Evolutionary conservation across 2,113 vertebrate genomes (phyloP).

Genomic region (Uria aalge): DNA sequence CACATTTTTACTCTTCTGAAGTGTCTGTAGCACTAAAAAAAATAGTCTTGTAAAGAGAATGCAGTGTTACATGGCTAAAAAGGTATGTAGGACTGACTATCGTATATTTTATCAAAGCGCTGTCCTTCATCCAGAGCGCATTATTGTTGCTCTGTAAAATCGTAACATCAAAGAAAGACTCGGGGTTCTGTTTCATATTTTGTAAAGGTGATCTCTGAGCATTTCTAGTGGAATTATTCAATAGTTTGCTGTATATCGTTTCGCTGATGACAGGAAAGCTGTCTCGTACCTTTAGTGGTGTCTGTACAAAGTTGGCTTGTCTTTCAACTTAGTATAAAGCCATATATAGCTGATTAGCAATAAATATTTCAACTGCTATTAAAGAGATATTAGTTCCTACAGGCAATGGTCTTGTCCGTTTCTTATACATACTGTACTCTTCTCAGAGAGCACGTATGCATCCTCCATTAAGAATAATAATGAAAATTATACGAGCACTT

Average conservation of each 20-base stretch:
- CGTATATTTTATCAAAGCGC: conserved; percentile 40
- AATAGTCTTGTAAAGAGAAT: conserved; percentile 4
- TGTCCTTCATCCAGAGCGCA: neutral
- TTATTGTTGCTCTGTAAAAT: conserved; percentile 25
- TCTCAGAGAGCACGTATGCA: neutral
- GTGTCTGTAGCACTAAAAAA: conserved; percentile 43
- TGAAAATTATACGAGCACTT: neutral
- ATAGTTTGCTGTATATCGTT: conserved; percentile 31
- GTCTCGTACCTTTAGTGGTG: neutral
- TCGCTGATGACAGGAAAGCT: conserved; percentile 40
- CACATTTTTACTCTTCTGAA: conserved; percentile 61
- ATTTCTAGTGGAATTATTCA: conserved; percentile 39
- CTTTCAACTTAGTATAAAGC: conserved; percentile 9
- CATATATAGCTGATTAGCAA: conserved; percentile 23
- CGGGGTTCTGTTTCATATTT: conserved; percentile 45
- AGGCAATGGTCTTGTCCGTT: neutral
- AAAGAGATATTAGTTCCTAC: neutral
- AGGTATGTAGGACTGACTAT: conserved; percentile 19
- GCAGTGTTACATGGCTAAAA: neutral
- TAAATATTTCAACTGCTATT: conserved; percentile 51
- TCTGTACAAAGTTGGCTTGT: neutral
- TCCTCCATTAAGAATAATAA: neutral
- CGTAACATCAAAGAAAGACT: conserved; percentile 53
- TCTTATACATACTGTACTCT: neutral
- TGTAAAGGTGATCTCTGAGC: conserved; percentile 28